Evolutionary conservation across 1,140 invertebrate species (phyloP).

Genomic region (Ladona fulva): DNA sequence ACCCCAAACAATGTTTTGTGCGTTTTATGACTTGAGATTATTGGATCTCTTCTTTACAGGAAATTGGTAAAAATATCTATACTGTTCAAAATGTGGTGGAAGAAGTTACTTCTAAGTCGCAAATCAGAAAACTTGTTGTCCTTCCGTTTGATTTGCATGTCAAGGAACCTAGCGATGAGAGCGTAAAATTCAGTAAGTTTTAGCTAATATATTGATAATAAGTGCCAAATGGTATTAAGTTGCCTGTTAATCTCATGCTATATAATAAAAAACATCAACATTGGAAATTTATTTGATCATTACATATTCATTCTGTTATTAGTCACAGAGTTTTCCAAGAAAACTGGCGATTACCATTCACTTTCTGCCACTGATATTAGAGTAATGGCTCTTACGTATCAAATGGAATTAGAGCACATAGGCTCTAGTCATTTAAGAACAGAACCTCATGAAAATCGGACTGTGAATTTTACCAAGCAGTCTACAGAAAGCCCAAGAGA

Average conservation of each 20-base stretch:
- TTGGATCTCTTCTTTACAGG: constrained; percentile 41
- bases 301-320: constrained; percentile 25
- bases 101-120: constrained; percentile 83
- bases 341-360: constrained; percentile 90
- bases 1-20: not conserved
- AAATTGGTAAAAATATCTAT: constrained; percentile 74
- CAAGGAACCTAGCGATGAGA: constrained; percentile 72
- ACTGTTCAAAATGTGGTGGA: constrained; percentile 80
- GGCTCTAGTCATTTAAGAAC: constrained; percentile 67
- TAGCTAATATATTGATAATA: not conserved
- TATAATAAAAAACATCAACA: not conserved
- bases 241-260: too few relatives aligned
- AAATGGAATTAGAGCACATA: constrained; percentile 76
- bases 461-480: constrained; percentile 39
- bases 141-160: constrained; percentile 80
- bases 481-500: constrained; percentile 27
- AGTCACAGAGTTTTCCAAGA: constrained; percentile 90
- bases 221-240: not conserved
- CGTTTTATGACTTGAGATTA: not conserved
- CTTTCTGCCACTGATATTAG: constrained; percentile 89
- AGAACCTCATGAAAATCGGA: constrained; percentile 53
- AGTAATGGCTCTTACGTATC: constrained; percentile 87
- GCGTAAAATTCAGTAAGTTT: constrained; percentile 58
- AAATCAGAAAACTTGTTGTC: constrained; percentile 71
- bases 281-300: constrained; percentile 15